Evolutionary conservation across 2,888 invertebrate genomes (phyloP).

Genomic region (Willowsia nigromaculata): DNA sequence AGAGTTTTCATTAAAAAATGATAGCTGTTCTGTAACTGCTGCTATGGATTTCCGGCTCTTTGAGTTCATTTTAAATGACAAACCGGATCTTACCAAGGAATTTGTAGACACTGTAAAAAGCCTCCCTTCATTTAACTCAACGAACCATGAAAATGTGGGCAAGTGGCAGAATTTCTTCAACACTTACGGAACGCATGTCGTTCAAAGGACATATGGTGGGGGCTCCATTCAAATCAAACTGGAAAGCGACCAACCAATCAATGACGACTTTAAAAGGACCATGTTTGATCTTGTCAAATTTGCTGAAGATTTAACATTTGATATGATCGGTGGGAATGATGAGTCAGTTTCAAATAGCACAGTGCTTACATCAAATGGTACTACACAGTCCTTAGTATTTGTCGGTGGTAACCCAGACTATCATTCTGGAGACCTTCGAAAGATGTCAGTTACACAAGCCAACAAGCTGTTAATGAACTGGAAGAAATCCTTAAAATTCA

Average conservation of each 20-base stretch:
- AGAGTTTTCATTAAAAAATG: not conserved
- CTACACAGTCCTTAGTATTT: constrained; percentile 36
- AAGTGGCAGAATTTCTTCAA: constrained; percentile 62
- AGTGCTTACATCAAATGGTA: not conserved
- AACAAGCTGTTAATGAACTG: constrained; percentile 57
- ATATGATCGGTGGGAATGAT: constrained; percentile 29
- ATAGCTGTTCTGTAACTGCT: constrained; percentile 46
- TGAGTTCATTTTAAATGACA: constrained; percentile 60
- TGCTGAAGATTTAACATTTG: constrained; percentile 34
- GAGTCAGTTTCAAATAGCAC: not conserved
- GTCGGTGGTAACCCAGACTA: constrained; percentile 57
- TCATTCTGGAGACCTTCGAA: constrained; percentile 54
- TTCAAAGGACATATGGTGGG: constrained; percentile 59
- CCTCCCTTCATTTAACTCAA: constrained; percentile 34
- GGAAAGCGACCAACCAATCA: not conserved
- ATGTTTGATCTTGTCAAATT: constrained; percentile 58
- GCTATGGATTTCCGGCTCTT: constrained; percentile 56
- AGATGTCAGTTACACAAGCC: constrained; percentile 48
- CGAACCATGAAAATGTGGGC: constrained; percentile 20
- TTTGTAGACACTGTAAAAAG: not conserved
- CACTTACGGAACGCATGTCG: constrained; percentile 71
- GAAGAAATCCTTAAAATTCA: constrained; percentile 58
- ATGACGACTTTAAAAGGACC: not conserved
- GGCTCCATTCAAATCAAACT: constrained; percentile 61
- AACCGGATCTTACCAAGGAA: constrained; percentile 36